Base-by-base conservation (phyloP, 2,888 invertebrate species). In the Tupiocoris notatus region DNA sequence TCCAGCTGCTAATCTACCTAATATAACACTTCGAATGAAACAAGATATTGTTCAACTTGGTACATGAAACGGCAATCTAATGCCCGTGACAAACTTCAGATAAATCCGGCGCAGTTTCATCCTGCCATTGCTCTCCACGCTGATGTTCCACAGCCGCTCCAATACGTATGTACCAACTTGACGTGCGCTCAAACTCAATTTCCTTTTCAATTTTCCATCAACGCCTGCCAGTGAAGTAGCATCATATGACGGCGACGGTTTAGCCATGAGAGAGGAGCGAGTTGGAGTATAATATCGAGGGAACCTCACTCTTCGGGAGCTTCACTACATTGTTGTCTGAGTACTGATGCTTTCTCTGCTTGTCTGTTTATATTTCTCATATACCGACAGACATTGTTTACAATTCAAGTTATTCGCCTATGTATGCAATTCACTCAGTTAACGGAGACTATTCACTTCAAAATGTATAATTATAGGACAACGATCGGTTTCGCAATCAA, bases 191-290 rank as follows among this genome's bases (percentile, higher is more conserved):
- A 39, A 39, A 39, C 39, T 39, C 39, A 39, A 39, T 39, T 39
- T 39, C 39, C 39, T 59, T 59, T 59, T 59, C 59, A 17, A n/a
- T 59, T 59, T 59, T 18, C 59, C 59, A 59, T 59, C 59, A 39
- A 39, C 39, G 39, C 6, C 6, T 7, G 39, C 39, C 39, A 3
- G 12, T 3, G 39, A 39, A 39, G 39, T 39, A 39, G 39, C 6
- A 39, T 12, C 39, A 39, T 39, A 39, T 12, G 39, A 39, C 12
- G 39, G 12, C 39, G 39, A 39, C 39, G 39, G 12, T 12, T 39
- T 12, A 39, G 39, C 39, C 39, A 39, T 7, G 39, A 39, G 39
- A 39, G 39, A 7, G n/a, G n/a, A n/a, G n/a, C 39, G 39, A 12
- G 39, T 3, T 7, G 39, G 39, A 39, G 12, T 39, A 39, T 39